Conservation (phyloP, 2,888 invertebrate genomes). For the Sarcophaga rosellei region DNA sequence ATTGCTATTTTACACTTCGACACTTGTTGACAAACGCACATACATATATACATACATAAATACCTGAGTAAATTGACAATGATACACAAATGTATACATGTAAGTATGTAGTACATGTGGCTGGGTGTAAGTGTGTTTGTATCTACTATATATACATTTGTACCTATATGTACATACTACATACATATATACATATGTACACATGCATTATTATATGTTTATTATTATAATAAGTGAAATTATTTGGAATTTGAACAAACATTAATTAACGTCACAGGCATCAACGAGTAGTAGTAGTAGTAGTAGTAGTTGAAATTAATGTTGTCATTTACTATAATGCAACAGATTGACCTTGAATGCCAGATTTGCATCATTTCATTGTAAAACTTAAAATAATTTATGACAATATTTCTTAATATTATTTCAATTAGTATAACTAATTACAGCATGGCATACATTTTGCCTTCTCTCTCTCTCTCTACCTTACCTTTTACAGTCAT, state of each 20-base stretch:
- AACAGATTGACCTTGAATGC: neutral
- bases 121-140: no score
- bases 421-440: no score
- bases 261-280: neutral
- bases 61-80: neutral
- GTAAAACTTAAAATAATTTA: no score
- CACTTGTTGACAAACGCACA: neutral
- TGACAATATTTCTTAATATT: no score
- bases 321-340: neutral
- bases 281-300: neutral
- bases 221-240: neutral
- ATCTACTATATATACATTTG: no score
- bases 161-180: neutral
- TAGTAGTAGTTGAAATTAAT: neutral
- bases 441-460: no score
- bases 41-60: neutral
- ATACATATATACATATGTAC: neutral
- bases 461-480: no score
- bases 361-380: neutral
- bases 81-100: no score
- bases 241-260: neutral
- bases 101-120: no score
- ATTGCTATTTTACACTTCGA: constrained; percentile 14
- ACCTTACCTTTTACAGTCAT: neutral
- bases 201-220: neutral